Conservation (phyloP, 1,140 invertebrate species). For the Phthorimaea operculella region DNA sequence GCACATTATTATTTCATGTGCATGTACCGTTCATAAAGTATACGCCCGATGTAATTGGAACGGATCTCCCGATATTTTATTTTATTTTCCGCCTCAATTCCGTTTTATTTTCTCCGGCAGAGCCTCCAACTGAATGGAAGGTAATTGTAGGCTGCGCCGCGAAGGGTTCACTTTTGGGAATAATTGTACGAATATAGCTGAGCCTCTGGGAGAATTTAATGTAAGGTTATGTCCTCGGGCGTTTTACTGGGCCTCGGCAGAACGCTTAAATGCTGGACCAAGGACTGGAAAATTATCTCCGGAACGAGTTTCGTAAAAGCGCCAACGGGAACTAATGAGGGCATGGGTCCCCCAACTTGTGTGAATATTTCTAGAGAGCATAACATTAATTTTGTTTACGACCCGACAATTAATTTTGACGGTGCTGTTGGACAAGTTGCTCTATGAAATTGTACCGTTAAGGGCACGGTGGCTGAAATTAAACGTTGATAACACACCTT, state of each 20-base stretch:
- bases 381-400: constrained; percentile 51
- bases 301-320: constrained; percentile 61
- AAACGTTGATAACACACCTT: background rate
- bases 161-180: constrained; percentile 61
- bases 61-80: constrained; percentile 45
- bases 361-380: constrained; percentile 50
- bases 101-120: constrained; percentile 49
- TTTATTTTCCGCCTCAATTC: constrained; percentile 56
- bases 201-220: constrained; percentile 59
- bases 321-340: constrained; percentile 56
- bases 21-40: constrained; percentile 24
- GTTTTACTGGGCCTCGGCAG: constrained; percentile 44
- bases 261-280: constrained; percentile 53
- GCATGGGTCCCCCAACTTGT: constrained; percentile 48
- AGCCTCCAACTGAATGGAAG: constrained; percentile 52
- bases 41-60: constrained; percentile 40
- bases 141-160: constrained; percentile 58
- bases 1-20: background rate
- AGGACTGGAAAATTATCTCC: constrained; percentile 59
- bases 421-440: constrained; percentile 24
- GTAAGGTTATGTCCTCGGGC: constrained; percentile 47
- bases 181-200: constrained; percentile 57
- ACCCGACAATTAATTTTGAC: constrained; percentile 50
- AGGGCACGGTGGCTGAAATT: background rate
- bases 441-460: background rate